Conservation (phyloP, 2,888 invertebrate species). For the Hypena proboscidalis region DNA sequence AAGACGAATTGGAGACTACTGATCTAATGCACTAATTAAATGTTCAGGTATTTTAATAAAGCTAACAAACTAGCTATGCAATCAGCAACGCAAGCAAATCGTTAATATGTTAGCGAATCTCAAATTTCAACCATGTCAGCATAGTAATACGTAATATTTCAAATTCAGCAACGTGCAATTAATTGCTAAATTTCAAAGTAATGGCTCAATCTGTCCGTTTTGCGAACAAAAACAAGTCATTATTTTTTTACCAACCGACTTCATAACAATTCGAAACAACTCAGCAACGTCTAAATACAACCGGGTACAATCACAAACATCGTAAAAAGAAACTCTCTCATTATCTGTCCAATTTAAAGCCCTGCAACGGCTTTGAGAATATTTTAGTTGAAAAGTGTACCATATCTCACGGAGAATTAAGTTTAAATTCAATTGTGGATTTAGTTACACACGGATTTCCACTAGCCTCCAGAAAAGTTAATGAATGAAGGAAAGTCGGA, state of each 20-base stretch:
- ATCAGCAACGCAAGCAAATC: background rate
- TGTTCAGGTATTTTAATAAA: too few species aligned
- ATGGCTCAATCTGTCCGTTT: conserved; percentile 18
- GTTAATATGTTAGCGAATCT: conserved; percentile 5
- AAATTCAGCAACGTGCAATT: conserved; percentile 6
- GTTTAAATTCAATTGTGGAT: conserved; percentile 24
- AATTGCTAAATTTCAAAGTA: conserved; percentile 19
- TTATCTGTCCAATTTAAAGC: conserved; percentile 59
- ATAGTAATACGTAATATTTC: conserved; percentile 12
- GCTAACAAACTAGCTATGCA: too few species aligned
- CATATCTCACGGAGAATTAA: conserved; percentile 25
- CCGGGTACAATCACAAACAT: conserved; percentile 48
- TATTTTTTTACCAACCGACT: conserved; percentile 27
- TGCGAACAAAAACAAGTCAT: conserved; percentile 22
- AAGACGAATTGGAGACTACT: too few species aligned
- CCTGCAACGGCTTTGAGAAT: conserved; percentile 36
- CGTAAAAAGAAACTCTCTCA: conserved; percentile 55
- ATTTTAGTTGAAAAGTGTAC: conserved; percentile 26
- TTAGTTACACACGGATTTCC: conserved; percentile 51
- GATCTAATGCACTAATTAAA: too few species aligned
- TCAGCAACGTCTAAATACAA: conserved; percentile 35
- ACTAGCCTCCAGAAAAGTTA: conserved; percentile 63
- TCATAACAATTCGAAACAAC: conserved; percentile 36
- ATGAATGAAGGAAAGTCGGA: conserved; percentile 64
- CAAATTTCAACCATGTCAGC: conserved; percentile 17